These are phyloP conservation scores for Drosophila kohkoa DNA, from an alignment of 1,140 invertebrate genomes.

Conservation along the genomic window DNA sequence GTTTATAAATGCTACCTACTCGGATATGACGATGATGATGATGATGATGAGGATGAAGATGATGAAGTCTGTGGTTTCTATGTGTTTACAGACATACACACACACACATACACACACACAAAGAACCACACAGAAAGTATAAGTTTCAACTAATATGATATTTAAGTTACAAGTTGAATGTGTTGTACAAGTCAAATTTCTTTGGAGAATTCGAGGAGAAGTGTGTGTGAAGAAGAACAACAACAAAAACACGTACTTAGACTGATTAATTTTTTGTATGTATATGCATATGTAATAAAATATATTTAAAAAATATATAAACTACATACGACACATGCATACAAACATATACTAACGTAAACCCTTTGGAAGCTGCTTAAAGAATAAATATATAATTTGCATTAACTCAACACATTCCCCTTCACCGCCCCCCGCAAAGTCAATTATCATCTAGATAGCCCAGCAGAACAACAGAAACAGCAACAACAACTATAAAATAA, in stretches of 20 bases:
- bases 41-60: constrained; percentile 24
- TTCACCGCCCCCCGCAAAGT: constrained; percentile 56
- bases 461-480: constrained; percentile 16
- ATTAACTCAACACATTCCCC: constrained; percentile 51
- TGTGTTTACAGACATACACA: constrained; percentile 57
- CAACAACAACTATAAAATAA: constrained; percentile 24
- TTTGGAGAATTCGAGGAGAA: constrained; percentile 12
- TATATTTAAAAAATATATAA: constrained; percentile 60
- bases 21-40: constrained; percentile 26
- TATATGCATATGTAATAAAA: constrained; percentile 50
- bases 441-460: constrained; percentile 68
- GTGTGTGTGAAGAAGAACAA: constrained; percentile 9
- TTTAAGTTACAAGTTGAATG: constrained; percentile 55
- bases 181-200: constrained; percentile 44
- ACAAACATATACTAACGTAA: constrained; percentile 28
- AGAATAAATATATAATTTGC: constrained; percentile 43
- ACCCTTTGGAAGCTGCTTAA: constrained; percentile 34
- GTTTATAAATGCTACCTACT: constrained; percentile 42
- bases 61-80: constrained; percentile 62
- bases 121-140: constrained; percentile 37
- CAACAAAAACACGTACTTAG: constrained; percentile 64
- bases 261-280: constrained; percentile 83
- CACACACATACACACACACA: constrained; percentile 21
- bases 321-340: constrained; percentile 29
- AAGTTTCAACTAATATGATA: constrained; percentile 59